phyloP scores from a whole-genome alignment of 2,888 invertebrate genomes.

The Polymixis lichenea region DNA sequence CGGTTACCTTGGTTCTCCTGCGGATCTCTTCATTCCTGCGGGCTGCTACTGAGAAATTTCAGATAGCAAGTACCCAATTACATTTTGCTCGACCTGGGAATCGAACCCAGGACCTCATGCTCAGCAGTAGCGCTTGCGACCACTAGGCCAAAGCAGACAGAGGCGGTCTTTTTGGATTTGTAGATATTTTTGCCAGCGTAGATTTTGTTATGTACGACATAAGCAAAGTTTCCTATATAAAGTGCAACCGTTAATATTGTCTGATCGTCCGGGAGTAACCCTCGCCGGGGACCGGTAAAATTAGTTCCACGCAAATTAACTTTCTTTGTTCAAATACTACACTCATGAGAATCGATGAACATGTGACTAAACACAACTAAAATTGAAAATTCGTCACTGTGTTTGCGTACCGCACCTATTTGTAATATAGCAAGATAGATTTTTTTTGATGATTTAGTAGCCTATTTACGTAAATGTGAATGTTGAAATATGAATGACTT shows the following conservation, averaged over 20 bases:
- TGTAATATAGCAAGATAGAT: background rate
- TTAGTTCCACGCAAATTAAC: slow-evolving; percentile 67
- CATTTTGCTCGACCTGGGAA: no score
- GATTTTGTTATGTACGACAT: slow-evolving; percentile 30
- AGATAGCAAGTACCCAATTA: no score
- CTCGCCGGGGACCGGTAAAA: slow-evolving; percentile 64
- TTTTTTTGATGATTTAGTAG: background rate
- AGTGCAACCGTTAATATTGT: slow-evolving; percentile 60
- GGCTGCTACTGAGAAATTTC: no score
- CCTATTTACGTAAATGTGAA: slow-evolving; percentile 6
- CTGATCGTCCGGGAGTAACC: slow-evolving; percentile 67
- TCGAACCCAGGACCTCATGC: no score
- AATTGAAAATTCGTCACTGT: slow-evolving; percentile 35
- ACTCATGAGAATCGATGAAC: slow-evolving; percentile 40
- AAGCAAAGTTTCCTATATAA: slow-evolving; percentile 37
- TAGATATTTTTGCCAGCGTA: background rate
- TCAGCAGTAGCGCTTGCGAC: no score
- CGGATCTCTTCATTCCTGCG: no score
- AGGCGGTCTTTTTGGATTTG: no score
- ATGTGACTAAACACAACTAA: slow-evolving; percentile 40
- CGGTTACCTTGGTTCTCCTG: no score
- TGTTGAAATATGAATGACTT: background rate
- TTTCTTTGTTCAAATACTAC: slow-evolving; percentile 57
- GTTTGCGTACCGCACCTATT: slow-evolving; percentile 18
- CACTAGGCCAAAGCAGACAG: no score